Evolutionary conservation across 1,140 invertebrate genomes (phyloP), one percentile per base, ranked within the genome.

Genomic region (Leptestheria dahalacensis): DNA sequence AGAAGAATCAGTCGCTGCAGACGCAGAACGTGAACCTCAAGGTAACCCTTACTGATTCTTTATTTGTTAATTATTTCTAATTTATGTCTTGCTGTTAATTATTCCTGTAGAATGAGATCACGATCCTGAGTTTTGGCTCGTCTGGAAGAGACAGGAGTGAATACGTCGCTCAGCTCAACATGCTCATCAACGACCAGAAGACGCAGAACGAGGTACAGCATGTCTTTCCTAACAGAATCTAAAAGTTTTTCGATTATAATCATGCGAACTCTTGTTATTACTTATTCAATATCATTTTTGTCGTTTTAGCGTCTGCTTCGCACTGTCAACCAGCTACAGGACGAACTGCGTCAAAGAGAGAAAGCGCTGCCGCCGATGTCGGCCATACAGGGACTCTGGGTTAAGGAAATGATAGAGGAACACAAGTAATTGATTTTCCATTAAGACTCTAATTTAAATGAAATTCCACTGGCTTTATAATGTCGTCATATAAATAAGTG

Each of bases 11-110:
- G 41, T 25, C 47, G 4, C 26, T 62, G 10, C 54, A 51, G 12
- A 25, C 53, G 24, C 48, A 62, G 33, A 55, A 60, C 26, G 48
- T 51, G 1, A 51, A 29, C 12, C 46, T 62, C 1, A 62, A 62
- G 48, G 61, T 57, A 62, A 21, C 11, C 18, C 25, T 46, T 24
- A 11, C 10, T 21, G 2, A 24, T 3, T 41, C 6, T 18, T n/a
- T 20, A 46, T 41, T 41, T 0, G 24, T 41, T n/a, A 23, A 21
- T 61, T 55, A 20, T 10, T 47, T 6, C 23, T 23, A 23, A 9
- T 18, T 1, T 33, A 12, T 6, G 1, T 46, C 15, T 21, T 20
- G 4, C 18, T 47, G 6, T 3, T 20, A 51, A 10, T 18, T 9
- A 51, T 1, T 58, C 48, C 48, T 20, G 24, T 23, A 58, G 57